Base-by-base conservation (phyloP, 2,888 invertebrate genomes). In the Melanostoma mellinum region DNA sequence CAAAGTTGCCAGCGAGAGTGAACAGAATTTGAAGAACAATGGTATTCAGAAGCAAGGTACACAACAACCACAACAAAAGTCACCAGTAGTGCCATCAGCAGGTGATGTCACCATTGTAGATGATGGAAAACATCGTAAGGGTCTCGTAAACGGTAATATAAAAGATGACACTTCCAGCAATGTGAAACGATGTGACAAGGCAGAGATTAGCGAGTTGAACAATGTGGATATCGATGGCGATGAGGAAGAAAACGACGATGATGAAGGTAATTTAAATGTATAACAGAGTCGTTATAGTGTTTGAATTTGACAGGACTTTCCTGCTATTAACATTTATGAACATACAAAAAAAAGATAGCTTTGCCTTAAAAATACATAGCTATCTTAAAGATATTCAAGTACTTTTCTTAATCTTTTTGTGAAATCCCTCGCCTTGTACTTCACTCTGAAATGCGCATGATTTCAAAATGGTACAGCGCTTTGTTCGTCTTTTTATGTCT, bases 141-240 rank as follows among this genome's bases (percentile, higher is more conserved):
- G 69, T 74, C 63, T 80, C 32, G 63, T 80, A 63, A 80, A 80
- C 53, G 74, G 79, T 63, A 74, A 74, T 53, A 69, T 79, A 46
- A 79, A 79, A 10, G 79, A 74, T 68, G 77, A 72, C 71, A 72
- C 44, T 77, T 53, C 52, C 63, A 78, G 38, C 63, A 50, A 63
- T 63, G 77, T 72, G 46, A 74, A 74, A 63, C 69, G 56, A 44
- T 80, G 79, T 63, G 74, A 69, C 10, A 69, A 56, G 42, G 79
- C 79, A 48, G 74, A 80, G 61, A 80, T 80, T 58, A 69, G 35
- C 36, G 79, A 80, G 33, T 36, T 80, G 20, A 80, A 69, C 44
- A 53, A 79, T 61, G 67, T 79, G 73, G 74, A 58, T 56, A 80
- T 80, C 50, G 79, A 80, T 36, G 74, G 56, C 32, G 74, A 74